Evolutionary conservation across 1,140 invertebrate genomes (phyloP), one percentile per base, ranked within the genome.

Genomic region (Anoplolepis gracilipes): DNA sequence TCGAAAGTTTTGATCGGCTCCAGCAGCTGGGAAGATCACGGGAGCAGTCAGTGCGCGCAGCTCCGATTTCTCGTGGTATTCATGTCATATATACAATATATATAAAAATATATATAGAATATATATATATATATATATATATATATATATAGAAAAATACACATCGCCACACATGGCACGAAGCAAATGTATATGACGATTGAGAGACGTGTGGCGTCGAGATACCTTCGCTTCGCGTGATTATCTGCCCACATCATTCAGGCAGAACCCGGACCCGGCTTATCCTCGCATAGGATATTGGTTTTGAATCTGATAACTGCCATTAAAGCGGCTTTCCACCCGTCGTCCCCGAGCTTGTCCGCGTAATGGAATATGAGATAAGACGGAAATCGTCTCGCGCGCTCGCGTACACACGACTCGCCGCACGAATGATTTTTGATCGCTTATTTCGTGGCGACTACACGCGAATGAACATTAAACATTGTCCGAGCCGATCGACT

Each of bases 1-100:
- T 92, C 90, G 91, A 92, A 90, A 89, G 89, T 91, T 92, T 87
- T 84, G 90, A 91, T 91, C 88, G 87, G 57, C 82, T 77, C 78
- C 46, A 72, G 78, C 90, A 90, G 89, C 85, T 90, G 85, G 72
- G 84, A 90, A 91, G 85, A 89, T 87, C 72, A 69, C 55, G 72
- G 67, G 86, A 87, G 82, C 79, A 42, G 25, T 28, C 73, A 28
- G 39, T 62, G 53, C 30, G 69, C 46, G 69, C 13, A 59, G 55
- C 65, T 33, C 36, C 25, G 61, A 30, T 75, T 28, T 33, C 59
- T 59, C 10, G 62, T 42, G 4, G 4, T 8, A 19, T n/a, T 19
- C 16, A 16, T 16, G 46, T 49, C 16, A 67, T n/a, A 19, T 16
- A 16, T 22, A 33, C 22, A n/a, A 6, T 57, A 55, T 22, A 39